A percentile compares a stretch with the other conserved stretches of the same genome.
These are phyloP conservation scores for Gallinago jamesoni DNA, from an alignment of 2,113 vertebrate genomes.

Conservation along the genomic window DNA sequence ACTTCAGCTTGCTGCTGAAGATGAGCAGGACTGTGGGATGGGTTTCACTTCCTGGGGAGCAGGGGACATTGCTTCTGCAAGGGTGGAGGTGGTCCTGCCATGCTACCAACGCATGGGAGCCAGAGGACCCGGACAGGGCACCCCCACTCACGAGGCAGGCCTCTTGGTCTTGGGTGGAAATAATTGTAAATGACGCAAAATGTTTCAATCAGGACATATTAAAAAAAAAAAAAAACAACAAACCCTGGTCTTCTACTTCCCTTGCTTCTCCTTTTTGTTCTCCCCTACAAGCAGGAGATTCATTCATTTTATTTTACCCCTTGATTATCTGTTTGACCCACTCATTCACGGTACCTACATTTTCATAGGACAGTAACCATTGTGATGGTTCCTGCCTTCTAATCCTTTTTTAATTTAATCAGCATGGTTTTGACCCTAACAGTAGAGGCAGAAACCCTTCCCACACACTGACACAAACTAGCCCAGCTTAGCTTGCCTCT, in stretches of 20 bases:
- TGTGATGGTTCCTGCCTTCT: neutral
- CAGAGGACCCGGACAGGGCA: neutral
- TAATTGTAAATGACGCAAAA: neutral
- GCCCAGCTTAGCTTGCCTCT: neutral
- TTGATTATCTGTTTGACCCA: neutral
- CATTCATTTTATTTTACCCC: neutral
- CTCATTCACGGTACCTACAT: neutral
- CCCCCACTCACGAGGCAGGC: neutral
- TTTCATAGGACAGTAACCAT: neutral
- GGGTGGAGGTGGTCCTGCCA: neutral
- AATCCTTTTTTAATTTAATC: neutral
- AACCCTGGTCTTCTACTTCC: neutral
- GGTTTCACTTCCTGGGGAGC: neutral
- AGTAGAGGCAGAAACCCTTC: neutral
- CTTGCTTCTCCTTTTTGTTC: neutral
- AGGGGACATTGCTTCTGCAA: neutral
- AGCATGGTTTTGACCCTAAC: neutral
- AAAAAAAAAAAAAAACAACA: neutral
- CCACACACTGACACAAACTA: neutral
- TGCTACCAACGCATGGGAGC: fast-evolving
- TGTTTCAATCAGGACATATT: neutral
- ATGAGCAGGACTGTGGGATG: neutral
- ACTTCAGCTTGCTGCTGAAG: neutral
- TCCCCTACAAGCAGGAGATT: neutral
- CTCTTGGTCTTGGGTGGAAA: neutral